These are phyloP conservation scores for Urocynchramus pylzowi DNA, from an alignment of 2,113 vertebrate species.

Conservation along the genomic window DNA sequence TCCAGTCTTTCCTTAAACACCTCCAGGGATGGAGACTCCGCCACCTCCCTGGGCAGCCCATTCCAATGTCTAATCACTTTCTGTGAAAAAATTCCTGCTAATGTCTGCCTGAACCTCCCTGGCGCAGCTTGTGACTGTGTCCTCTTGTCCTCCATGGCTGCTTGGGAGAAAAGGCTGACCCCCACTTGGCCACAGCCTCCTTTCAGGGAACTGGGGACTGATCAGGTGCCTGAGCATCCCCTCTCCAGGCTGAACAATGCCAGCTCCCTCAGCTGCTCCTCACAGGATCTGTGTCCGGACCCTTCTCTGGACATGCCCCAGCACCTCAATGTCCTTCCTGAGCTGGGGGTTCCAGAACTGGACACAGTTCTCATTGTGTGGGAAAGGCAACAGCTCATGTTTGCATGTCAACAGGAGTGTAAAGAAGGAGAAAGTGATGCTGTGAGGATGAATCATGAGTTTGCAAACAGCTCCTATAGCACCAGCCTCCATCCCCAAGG, in stretches of 20 bases:
- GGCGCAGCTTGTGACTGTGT: fast-evolving
- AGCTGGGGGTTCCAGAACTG: not conserved
- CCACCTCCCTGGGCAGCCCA: not conserved
- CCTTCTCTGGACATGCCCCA: not conserved
- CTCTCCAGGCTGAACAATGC: not conserved
- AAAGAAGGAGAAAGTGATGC: not conserved
- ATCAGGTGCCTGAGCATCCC: not conserved
- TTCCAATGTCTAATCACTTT: no score
- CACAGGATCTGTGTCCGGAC: not conserved
- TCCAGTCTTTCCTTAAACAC: not conserved
- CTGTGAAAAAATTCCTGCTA: not conserved
- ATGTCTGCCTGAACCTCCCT: not conserved
- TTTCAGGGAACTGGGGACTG: not conserved
- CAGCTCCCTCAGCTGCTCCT: not conserved
- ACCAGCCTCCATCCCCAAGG: not conserved
- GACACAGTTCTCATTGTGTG: not conserved
- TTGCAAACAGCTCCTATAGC: not conserved
- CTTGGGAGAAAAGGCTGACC: not conserved
- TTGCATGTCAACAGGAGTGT: not conserved
- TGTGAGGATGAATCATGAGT: not conserved
- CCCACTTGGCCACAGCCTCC: not conserved
- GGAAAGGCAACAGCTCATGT: not conserved
- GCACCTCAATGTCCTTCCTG: not conserved
- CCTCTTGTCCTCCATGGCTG: not conserved
- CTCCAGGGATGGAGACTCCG: not conserved